phyloP scores from a whole-genome alignment of 2,888 invertebrate genomes.

The Harpalus rubripes region DNA sequence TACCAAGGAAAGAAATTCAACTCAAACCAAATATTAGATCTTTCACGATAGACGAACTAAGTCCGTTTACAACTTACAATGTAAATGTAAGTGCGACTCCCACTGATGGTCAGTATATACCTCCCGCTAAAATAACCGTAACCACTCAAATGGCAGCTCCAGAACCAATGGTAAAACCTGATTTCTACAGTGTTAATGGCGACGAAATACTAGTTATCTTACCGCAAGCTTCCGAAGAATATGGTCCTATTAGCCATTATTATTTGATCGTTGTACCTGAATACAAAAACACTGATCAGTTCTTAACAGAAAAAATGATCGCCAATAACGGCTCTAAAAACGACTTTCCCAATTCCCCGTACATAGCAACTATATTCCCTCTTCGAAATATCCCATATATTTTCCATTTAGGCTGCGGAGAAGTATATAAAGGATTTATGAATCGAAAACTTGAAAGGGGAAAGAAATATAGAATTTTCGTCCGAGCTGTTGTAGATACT shows the following conservation, averaged over 20 bases:
- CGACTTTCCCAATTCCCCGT: slow-evolving; percentile 89
- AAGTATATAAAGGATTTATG: slow-evolving; percentile 92
- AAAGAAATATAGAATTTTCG: slow-evolving; percentile 93
- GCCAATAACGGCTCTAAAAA: slow-evolving; percentile 85
- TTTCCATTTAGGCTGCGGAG: slow-evolving; percentile 94
- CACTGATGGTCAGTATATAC: slow-evolving; percentile 86
- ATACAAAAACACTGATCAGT: slow-evolving; percentile 94
- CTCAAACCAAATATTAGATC: slow-evolving; percentile 86
- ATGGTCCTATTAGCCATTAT: slow-evolving; percentile 98
- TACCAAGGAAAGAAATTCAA: slow-evolving; percentile 86
- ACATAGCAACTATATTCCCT: slow-evolving; percentile 96
- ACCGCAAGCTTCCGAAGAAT: slow-evolving; percentile 98
- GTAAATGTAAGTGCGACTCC: slow-evolving; percentile 96
- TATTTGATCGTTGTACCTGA: slow-evolving; percentile 97
- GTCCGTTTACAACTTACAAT: slow-evolving; percentile 96
- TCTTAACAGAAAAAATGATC: slow-evolving; percentile 91
- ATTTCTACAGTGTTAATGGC: slow-evolving; percentile 93
- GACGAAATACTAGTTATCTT: slow-evolving; percentile 94
- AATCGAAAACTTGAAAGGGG: slow-evolving; percentile 91
- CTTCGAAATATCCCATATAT: slow-evolving; percentile 95
- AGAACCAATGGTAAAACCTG: slow-evolving; percentile 96
- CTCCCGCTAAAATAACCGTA: slow-evolving; percentile 95
- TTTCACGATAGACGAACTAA: slow-evolving; percentile 91
- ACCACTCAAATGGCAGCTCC: slow-evolving; percentile 98
- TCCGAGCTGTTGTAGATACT: slow-evolving; percentile 95